Conservation (phyloP, 2,797 vertebrate genomes). For the Danio jaintianensis region DNA sequence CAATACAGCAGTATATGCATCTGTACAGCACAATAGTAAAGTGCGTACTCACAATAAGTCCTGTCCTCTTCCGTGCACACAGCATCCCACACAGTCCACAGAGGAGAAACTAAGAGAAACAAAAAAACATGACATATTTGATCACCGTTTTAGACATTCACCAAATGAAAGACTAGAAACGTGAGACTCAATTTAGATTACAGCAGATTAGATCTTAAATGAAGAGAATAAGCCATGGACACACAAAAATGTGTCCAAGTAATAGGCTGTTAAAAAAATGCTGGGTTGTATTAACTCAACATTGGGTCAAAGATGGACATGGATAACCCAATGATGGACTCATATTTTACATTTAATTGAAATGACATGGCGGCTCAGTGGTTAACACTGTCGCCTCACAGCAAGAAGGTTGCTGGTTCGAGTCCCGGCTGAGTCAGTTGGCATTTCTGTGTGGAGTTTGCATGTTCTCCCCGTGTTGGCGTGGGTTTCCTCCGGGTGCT, state of each 20-base stretch:
- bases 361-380: no score
- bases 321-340: no score
- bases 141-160: not conserved
- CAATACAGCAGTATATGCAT: not conserved
- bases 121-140: not conserved
- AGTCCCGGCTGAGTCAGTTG: no score
- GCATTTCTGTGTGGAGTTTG: no score
- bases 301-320: no score
- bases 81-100: slow-evolving; percentile 95
- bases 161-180: not conserved
- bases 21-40: not conserved
- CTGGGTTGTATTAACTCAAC: no score
- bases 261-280: no score
- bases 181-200: not conserved
- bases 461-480: no score
- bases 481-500: no score
- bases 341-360: no score
- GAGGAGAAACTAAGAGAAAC: slow-evolving; percentile 89
- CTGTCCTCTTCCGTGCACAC: slow-evolving; percentile 95
- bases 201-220: not conserved
- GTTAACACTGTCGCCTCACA: no score
- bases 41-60: slow-evolving; percentile 91
- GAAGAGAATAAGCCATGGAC: not conserved
- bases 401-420: no score
- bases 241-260: not conserved